Evolutionary conservation across 2,113 vertebrate genomes (phyloP).

Genomic region (Halcyon malimbica): DNA sequence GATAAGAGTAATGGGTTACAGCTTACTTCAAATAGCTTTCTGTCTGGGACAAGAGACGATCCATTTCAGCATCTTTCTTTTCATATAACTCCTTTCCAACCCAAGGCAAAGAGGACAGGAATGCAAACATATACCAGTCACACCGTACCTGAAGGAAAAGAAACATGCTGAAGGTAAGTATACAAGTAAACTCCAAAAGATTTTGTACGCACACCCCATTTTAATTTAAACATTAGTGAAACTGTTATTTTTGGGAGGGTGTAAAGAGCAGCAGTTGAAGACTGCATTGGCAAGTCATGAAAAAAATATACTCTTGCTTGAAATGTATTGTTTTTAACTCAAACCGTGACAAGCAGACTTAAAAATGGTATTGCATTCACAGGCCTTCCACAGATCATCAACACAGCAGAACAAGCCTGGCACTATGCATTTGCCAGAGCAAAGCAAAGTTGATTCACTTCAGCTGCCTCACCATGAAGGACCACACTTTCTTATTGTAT

Average conservation of each 20-base stretch:
- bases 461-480: not conserved
- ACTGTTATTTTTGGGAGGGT: not conserved
- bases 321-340: not conserved
- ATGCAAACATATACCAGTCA: constrained; percentile 95
- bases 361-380: not conserved
- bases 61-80: constrained; percentile 98
- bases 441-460: not conserved
- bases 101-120: constrained; percentile 95
- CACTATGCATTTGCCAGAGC: not conserved
- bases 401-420: not conserved
- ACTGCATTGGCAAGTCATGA: fast-evolving
- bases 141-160: constrained; percentile 84
- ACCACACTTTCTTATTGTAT: not conserved
- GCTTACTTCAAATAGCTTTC: constrained; percentile 95
- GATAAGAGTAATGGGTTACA: not conserved
- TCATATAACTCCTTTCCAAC: constrained; percentile 97
- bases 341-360: not conserved
- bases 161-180: not conserved
- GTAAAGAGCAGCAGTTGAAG: not conserved
- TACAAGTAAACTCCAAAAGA: not conserved
- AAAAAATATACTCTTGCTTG: not conserved
- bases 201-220: fast-evolving
- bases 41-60: constrained; percentile 90
- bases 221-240: not conserved
- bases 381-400: not conserved